Evolutionary conservation across 2,113 vertebrate genomes (phyloP), one percentile per base, ranked within the genome.

Genomic region (Puntigrus tetrazona): DNA sequence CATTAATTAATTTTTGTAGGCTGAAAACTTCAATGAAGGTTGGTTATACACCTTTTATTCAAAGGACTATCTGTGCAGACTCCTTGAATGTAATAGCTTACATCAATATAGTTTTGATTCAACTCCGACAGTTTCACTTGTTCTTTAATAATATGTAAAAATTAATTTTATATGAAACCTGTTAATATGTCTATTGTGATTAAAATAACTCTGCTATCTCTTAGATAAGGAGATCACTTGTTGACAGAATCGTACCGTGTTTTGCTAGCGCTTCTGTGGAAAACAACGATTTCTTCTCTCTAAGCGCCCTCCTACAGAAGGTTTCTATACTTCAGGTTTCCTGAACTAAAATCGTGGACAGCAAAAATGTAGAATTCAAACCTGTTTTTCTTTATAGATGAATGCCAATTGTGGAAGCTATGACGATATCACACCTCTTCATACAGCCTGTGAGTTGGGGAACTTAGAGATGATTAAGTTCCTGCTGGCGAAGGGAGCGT

Each of bases 401-500:
- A 55, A 81, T 76, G 34, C 79, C 31, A 87, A 65, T 57, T 43
- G 16, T 52, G n/a, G n/a, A 13, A 72, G 74, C 76, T 75, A 65
- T 50, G 69, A 87, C 34, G 18, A 43, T 9, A 22, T 34, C 6
- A 80, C 38, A 1, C 36, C 74, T 11, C 63, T 78, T 36, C 81
- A 83, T 67, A 83, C 36, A 57, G 85, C 85, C 27, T 63, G 55
- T 43, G 75, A 75, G 75, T 4, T 63, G n/a, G 76, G 82, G 34
- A 72, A 84, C 13, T 11, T 83, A n/a, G 76, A 87, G 3, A 84
- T 87, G 82, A 67, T 87, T n/a, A 41, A 67, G 70, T 84, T 76
- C 86, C 25, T 87, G 43, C 43, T 81, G 20, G 20, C 14, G 13
- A 81, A 45, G 29, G 75, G 85, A 29, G n/a, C 77, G 0, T 84